Evolutionary conservation across 2,113 vertebrate genomes (phyloP), one percentile per base, ranked within the genome.

Genomic region (Sylvilagus bachmani): DNA sequence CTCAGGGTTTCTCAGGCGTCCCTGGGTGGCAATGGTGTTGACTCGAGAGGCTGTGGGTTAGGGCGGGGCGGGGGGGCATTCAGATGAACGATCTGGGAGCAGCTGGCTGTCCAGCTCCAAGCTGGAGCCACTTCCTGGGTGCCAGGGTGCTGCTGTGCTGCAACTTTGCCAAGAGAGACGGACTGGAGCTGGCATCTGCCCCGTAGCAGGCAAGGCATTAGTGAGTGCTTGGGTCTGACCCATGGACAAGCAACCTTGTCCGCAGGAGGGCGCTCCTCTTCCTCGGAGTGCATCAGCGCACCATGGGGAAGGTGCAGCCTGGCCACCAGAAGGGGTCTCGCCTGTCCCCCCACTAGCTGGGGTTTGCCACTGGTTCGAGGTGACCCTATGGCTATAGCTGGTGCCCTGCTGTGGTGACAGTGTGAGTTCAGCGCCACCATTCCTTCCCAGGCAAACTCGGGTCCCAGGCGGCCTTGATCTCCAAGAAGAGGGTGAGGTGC

Each of bases 41-140:
- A 14, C 44, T 80, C 16, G 27, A 38, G 24, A 21, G 29, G 19
- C 31, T 79, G 8, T 24, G 80, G 29, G 2, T 24, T 4, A 64
- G 33, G 24, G 1, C 0, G 1, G 5, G 0, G 2, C 5, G 17
- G 8, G 67, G 44, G 33, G 64, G 19, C 17, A 49, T 44, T 38
- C 3, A n/a, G 16, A 31, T 4, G 4, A 44, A 14, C 25, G 25
- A 16, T 74, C 2, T 13, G 7, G 33, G 21, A 66, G 24, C 29
- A 36, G 38, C 44, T 21, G 19, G 17, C 14, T 51, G 6, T 24
- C 9, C 16, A 29, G 62, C 70, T 74, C n/a, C 7, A 0, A 27
- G 38, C 21, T 12, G 5, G 90, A 22, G 19, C 27, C 8, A 5
- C 17, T 13, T 66, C 7, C 77, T 3, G 10, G 8, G 14, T 44